Base-by-base conservation (phyloP, 2,797 vertebrate genomes). In the Helicolenus hilgendorfi region DNA sequence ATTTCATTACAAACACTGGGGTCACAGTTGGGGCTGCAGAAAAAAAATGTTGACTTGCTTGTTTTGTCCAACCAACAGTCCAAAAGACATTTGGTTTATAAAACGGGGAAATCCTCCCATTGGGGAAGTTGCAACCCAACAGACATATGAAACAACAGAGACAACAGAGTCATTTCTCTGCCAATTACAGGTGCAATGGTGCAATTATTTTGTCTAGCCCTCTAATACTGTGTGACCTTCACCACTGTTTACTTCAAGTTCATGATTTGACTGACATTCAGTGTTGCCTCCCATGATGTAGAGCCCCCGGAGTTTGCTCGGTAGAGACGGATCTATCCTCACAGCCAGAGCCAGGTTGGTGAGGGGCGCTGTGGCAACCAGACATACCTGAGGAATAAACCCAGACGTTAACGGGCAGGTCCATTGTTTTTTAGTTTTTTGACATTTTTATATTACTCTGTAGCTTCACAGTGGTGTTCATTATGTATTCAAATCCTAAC, bases 281-380 rank as follows among this genome's bases (percentile, higher is more conserved):
- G 96, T 97, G 92, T 98, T 98, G 81, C 97, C 97, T 89, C 97
- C 98, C 97, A 97, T 98, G 78, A 97, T 95, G 93, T 97, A 98
- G 22, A 97, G 92, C 20, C 87, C 92, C 91, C 92, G 78, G 8
- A 98, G 94, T 90, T 98, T 98, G 77, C 94, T 90, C 0, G 97
- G 95, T 24, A 98, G 91, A 18, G 91, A 84, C 2, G 97, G 97
- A 67, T 98, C 97, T 82, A 98, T 91, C 88, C 92, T 97, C 82
- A 98, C 92, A 36, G 97, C 97, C 83, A 98, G 79, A 62, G 97
- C 97, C 93, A 98, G 29, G 84, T 98, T 98, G 49, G 98, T 98
- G 77, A 98, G 96, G 3, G 98, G 98, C 11, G 96, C 97, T 3
- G 85, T 97, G 84, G 97, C 97, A 86, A 98, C 97, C 64, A 98